These are phyloP conservation scores for Scytalopus superciliaris DNA, from an alignment of 2,113 vertebrate species.

Conservation along the genomic window DNA sequence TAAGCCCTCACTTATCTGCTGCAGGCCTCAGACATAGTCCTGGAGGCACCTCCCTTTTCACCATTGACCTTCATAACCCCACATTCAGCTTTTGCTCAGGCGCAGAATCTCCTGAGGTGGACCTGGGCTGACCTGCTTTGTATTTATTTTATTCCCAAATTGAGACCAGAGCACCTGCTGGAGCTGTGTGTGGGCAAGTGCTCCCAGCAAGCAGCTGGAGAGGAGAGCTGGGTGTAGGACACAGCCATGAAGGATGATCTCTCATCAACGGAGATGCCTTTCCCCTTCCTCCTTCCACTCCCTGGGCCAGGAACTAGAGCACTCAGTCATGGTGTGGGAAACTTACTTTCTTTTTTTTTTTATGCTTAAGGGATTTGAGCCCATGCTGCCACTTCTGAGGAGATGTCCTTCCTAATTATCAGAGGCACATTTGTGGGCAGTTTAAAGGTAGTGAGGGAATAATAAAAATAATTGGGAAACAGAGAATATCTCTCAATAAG, in stretches of 20 bases:
- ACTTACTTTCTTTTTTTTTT: background rate
- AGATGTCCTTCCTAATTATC: background rate
- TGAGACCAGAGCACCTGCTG: rapidly evolving
- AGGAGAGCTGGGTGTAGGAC: background rate
- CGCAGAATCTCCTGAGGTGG: background rate
- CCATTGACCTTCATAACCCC: rapidly evolving
- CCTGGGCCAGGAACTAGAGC: background rate
- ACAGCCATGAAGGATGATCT: background rate
- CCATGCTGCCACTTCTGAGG: background rate
- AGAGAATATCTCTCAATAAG: background rate
- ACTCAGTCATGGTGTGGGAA: background rate
- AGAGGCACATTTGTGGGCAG: background rate
- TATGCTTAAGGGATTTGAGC: background rate
- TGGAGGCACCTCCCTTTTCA: background rate
- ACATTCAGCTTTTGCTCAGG: background rate
- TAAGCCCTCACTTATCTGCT: background rate
- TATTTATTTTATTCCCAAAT: background rate
- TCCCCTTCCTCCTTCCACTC: background rate
- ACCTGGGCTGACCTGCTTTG: background rate
- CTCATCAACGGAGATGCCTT: background rate
- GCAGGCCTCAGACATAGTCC: background rate
- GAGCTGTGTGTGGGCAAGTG: background rate
- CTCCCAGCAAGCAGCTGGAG: background rate
- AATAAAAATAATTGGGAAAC: background rate
- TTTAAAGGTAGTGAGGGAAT: background rate